Evolutionary conservation across 2,113 vertebrate genomes (phyloP), one percentile per base, ranked within the genome.

Genomic region (Antigone vipio): DNA sequence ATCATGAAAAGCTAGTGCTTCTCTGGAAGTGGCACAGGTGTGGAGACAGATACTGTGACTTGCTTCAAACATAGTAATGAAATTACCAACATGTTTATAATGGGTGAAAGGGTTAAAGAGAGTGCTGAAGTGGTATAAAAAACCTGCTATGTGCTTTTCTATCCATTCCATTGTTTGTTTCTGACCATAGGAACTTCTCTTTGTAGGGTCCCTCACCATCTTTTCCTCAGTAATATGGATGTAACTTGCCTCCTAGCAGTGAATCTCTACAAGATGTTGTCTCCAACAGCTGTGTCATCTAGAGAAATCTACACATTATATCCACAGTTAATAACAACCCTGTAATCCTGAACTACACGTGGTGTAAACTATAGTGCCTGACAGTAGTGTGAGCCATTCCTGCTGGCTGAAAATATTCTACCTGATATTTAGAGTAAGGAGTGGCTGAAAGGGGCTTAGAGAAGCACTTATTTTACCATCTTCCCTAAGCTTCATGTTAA

Each of bases 331-430:
- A 21, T 18, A 76, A 3, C 55, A 85, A 5, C 27, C 6, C 34
- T 75, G 23, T 63, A 56, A 16, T 59, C 30, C 68, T 49, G 30
- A 85, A 12, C 47, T 66, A 9, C 12, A 23, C 0, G 2, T 52
- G 16, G 42, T 94, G 23, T 62, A 66, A 72, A 18, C 14, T 45
- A 8, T 29, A 66, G 35, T 45, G 38, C 75, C 72, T 91, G 76
- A 52, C 79, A 95, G 80, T 94, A 60, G 72, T 49, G 67, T 72
- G 74, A 96, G 45, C 75, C 69, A 18, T 64, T 88, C 66, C 68
- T 90, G 72, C 47, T 93, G 89, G 79, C 92, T 90, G 60, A 95
- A 95, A 93, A 86, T 93, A 92, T 75, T 93, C 38, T 55, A 6
- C 44, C 67, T 80, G 62, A 59, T 87, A 74, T 52, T 85, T 92